Conservation (phyloP, 2,888 invertebrate species). For the Patella depressa region DNA sequence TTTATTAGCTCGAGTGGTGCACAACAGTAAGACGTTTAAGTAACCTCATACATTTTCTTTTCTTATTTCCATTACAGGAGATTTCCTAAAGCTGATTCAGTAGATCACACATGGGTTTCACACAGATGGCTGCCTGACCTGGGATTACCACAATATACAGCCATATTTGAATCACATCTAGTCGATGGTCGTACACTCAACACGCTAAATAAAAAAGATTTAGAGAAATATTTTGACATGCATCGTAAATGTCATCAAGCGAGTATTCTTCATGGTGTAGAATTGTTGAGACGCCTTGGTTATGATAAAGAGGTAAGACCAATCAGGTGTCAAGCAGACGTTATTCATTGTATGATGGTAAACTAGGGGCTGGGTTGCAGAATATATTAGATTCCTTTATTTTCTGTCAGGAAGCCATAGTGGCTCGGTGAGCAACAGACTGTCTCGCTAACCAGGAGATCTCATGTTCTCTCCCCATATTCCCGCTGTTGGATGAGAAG, state of each 20-base stretch:
- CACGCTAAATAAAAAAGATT: slow-evolving; percentile 91
- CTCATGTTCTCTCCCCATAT: too few species aligned
- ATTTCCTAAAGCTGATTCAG: slow-evolving; percentile 88
- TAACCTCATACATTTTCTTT: too few species aligned
- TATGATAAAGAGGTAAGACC: slow-evolving; percentile 78
- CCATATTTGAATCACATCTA: slow-evolving; percentile 88
- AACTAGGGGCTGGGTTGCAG: too few species aligned
- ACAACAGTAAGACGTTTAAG: too few species aligned
- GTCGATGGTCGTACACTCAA: slow-evolving; percentile 95
- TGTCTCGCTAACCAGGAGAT: too few species aligned
- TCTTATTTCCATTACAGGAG: slow-evolving; percentile 68
- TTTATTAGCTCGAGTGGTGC: too few species aligned
- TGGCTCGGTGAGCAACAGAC: too few species aligned
- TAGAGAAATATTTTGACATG: slow-evolving; percentile 93
- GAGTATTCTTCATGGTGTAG: slow-evolving; percentile 93
- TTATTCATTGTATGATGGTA: too few species aligned
- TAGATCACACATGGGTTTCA: slow-evolving; percentile 94
- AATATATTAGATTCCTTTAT: too few species aligned
- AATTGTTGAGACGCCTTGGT: slow-evolving; percentile 90
- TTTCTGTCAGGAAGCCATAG: too few species aligned
- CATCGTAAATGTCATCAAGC: slow-evolving; percentile 95
- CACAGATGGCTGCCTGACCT: slow-evolving; percentile 93
- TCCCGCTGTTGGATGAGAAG: too few species aligned
- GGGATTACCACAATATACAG: slow-evolving; percentile 89
- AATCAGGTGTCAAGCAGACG: too few species aligned